Conservation (phyloP, 2,113 vertebrate species). For the Vimba vimba region DNA sequence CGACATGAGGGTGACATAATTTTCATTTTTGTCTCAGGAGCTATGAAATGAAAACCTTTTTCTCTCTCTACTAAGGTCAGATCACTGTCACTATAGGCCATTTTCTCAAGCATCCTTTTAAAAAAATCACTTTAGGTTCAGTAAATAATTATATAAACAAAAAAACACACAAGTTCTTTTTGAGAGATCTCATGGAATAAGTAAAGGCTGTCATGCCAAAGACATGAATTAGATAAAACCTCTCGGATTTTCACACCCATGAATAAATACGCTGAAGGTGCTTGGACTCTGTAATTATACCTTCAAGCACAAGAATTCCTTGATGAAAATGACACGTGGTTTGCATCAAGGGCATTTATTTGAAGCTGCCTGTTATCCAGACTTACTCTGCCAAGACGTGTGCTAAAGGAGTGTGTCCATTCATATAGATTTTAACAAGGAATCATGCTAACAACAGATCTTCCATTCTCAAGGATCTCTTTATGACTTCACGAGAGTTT, state of each 20-base stretch:
- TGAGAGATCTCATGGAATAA: not conserved
- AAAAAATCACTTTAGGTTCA: not conserved
- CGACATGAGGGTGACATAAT: not conserved
- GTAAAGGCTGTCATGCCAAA: not conserved
- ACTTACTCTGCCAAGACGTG: not conserved
- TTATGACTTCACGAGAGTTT: not conserved
- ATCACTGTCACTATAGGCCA: not conserved
- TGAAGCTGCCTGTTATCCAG: constrained; percentile 17
- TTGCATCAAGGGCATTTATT: not conserved
- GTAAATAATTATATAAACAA: not conserved
- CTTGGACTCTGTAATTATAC: constrained; percentile 15
- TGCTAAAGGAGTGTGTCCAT: not conserved
- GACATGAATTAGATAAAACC: not conserved
- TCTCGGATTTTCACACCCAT: not conserved
- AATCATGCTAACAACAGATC: not conserved
- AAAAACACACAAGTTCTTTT: not conserved
- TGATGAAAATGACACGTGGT: constrained; percentile 4
- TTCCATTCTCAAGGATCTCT: not conserved
- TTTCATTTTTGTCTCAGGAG: not conserved
- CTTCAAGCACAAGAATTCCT: constrained; percentile 27
- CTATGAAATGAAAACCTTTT: constrained; percentile 11
- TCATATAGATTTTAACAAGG: not conserved
- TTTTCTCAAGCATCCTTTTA: not conserved
- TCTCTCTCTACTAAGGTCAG: not conserved
- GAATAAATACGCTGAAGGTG: constrained; percentile 27